Evolutionary conservation across 2,113 vertebrate species (phyloP), one percentile per base, ranked within the genome.

Genomic region (Nyctibius bracteatus): DNA sequence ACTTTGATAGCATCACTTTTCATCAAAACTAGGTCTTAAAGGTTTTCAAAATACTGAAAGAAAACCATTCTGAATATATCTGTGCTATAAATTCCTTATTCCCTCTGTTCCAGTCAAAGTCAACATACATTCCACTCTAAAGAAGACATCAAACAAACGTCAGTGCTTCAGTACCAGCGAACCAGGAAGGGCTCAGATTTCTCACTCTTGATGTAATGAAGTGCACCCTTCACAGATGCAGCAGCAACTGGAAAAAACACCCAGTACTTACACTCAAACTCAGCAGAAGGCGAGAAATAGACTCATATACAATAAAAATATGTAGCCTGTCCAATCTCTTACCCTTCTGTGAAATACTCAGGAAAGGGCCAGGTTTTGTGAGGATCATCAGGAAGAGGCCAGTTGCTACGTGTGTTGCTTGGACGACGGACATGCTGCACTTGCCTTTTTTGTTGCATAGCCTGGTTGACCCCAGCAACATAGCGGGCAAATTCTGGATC

Each of bases 401-500:
- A 99, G 98, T 99, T 99, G 97, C 98, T 97, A 43, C 99, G 99
- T 1, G 99, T 72, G 95, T 98, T 98, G 98, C 99, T 98, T 2
- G 99, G 99, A 11, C 99, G 99, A 27, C 99, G 99, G 78, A 99
- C 97, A 2, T 99, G 99, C 94, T 99, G 99, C 25, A 98, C 98
- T 96, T 99, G 99, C 81, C 99, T 97, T 97, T 99, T 99, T 95
- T 99, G 99, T 94, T 99, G 99, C 99, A 99, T 99, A 96, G 99
- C 99, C 97, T 99, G 99, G 97, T 99, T 99, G 88, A 99, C 99
- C 81, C 99, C 99, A 8, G 99, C 99, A 24, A 99, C 99, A 1
- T 99, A 99, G 87, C 99, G 99, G 23, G 99, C 99, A 97, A 99
- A 99, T 97, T 99, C 99, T 0, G 99, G 99, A 90, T 99, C 99